Evolutionary conservation across 2,113 vertebrate species (phyloP).

Genomic region (Hassar affinis): DNA sequence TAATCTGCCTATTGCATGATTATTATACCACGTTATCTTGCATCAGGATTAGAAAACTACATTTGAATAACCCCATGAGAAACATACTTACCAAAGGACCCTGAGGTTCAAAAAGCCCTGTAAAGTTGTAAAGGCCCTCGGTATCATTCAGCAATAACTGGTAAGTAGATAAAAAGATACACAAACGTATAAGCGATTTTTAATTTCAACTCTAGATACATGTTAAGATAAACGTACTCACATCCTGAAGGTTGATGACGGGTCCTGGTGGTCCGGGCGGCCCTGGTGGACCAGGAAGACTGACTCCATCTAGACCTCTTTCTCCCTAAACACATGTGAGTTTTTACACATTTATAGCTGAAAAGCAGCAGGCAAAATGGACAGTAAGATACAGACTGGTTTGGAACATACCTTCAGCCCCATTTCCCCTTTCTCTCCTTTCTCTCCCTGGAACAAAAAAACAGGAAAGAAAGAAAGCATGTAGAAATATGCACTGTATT

Average conservation of each 20-base stretch:
- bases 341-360: background rate
- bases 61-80: background rate
- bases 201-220: background rate
- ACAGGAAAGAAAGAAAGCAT: background rate
- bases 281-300: slow-evolving; percentile 80
- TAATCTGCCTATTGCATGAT: background rate
- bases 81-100: slow-evolving; percentile 72
- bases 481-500: background rate
- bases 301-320: slow-evolving; percentile 75
- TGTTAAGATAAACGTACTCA: slow-evolving; percentile 60
- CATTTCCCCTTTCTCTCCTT: slow-evolving; percentile 80
- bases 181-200: background rate
- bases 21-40: background rate
- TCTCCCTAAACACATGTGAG: slow-evolving; percentile 76
- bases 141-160: slow-evolving; percentile 84
- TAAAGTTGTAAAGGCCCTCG: slow-evolving; percentile 77
- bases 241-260: slow-evolving; percentile 75
- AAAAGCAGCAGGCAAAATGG: background rate
- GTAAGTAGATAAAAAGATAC: slow-evolving; percentile 4
- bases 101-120: slow-evolving; percentile 73
- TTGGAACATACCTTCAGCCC: slow-evolving; percentile 79
- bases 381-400: background rate
- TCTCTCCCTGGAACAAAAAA: slow-evolving; percentile 73
- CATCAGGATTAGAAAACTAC: background rate
- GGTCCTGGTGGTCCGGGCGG: slow-evolving; percentile 84